These are phyloP conservation scores for Trichomycterus rosablanca DNA, from an alignment of 2,113 vertebrate species.

Conservation along the genomic window DNA sequence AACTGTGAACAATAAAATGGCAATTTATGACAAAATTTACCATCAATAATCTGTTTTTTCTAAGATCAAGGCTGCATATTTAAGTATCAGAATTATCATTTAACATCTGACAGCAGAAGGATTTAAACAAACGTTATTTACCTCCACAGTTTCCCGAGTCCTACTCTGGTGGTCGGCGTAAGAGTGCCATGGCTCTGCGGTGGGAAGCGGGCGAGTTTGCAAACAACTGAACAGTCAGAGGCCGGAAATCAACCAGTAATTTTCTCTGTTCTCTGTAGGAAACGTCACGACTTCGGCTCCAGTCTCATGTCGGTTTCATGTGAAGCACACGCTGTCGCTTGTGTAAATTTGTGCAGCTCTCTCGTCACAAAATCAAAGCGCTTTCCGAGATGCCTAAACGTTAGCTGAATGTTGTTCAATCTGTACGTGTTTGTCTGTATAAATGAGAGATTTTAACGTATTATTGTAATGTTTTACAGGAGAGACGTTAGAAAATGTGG, in stretches of 20 bases:
- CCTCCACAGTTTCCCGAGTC: conserved; percentile 61
- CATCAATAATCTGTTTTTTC: no score
- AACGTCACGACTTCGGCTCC: no score
- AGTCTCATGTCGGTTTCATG: conserved; percentile 51
- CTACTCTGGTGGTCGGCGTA: conserved; percentile 59
- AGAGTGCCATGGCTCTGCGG: conserved; percentile 71
- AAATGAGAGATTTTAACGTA: conserved; percentile 52
- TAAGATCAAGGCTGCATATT: no score
- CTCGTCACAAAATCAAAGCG: conserved; percentile 38
- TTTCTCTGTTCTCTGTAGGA: no score
- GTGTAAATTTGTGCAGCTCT: conserved; percentile 50
- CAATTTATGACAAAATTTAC: no score
- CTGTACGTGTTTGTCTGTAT: conserved; percentile 48
- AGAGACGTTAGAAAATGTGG: conserved; percentile 48
- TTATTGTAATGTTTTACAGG: conserved; percentile 58
- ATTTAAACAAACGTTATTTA: conserved; percentile 15
- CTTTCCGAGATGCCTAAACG: conserved; percentile 54
- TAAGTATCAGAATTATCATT: no score
- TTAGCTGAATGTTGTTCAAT: conserved; percentile 50
- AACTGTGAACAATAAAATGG: no score
- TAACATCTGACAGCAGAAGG: no score
- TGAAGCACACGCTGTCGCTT: conserved; percentile 53
- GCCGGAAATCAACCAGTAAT: conserved; percentile 28
- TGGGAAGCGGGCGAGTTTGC: conserved; percentile 70
- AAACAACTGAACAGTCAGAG: conserved; percentile 52